Evolutionary conservation across 2,888 invertebrate species (phyloP).

Genomic region (Caenorhabditis sinica): DNA sequence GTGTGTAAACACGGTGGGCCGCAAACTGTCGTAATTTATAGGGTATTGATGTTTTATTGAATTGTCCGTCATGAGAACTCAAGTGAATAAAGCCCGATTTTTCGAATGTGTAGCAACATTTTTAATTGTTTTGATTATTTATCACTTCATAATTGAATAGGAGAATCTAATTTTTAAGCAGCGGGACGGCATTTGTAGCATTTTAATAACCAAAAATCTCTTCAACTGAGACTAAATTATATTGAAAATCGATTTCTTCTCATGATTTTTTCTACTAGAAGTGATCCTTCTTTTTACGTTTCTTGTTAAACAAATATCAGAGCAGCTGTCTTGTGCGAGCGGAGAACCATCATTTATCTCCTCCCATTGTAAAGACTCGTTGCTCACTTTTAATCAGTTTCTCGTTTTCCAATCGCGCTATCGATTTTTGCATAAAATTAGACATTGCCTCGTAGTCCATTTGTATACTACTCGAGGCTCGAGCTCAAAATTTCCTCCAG

Average conservation of each 20-base stretch:
- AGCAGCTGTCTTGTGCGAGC: not conserved
- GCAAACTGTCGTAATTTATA: not conserved
- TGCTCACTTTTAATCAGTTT: not conserved
- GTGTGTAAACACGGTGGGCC: not conserved
- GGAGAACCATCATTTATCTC: not conserved
- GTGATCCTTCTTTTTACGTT: not conserved
- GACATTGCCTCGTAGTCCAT: not conserved
- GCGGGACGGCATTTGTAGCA: too few relatives aligned
- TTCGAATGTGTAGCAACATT: too few relatives aligned
- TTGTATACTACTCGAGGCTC: too few relatives aligned
- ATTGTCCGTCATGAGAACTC: constrained; percentile 3
- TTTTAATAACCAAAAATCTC: too few relatives aligned
- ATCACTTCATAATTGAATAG: too few relatives aligned
- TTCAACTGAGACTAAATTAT: too few relatives aligned
- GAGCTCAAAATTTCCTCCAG: too few relatives aligned
- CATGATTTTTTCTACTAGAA: not conserved
- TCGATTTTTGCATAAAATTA: too few relatives aligned
- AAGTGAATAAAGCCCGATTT: too few relatives aligned
- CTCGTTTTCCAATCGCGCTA: not conserved
- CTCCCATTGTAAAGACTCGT: not conserved
- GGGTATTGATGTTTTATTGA: not conserved
- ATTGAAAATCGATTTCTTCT: not conserved
- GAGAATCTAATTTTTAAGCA: too few relatives aligned
- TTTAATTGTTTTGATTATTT: not conserved
- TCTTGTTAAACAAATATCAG: not conserved